Conservation (phyloP, 2,113 vertebrate species). For the Ageneiosus marmoratus region DNA sequence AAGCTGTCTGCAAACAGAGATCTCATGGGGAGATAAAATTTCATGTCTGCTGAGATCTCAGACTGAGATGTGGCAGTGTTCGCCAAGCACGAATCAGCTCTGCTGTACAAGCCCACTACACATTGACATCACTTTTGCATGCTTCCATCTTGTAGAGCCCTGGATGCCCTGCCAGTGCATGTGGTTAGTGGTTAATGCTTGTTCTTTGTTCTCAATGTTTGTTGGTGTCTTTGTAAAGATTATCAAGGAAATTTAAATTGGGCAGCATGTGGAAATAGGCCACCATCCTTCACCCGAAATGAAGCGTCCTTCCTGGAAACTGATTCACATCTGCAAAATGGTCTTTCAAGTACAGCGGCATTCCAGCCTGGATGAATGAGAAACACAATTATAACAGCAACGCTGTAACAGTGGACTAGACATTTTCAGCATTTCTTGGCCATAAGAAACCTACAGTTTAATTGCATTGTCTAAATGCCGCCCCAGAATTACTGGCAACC, state of each 20-base stretch:
- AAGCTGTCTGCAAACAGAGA: conserved; percentile 60
- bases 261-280: conserved; percentile 2
- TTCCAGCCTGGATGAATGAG: conserved; percentile 45
- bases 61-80: conserved; percentile 5
- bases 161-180: background rate
- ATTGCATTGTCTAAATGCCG: background rate
- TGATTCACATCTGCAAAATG: background rate
- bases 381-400: background rate
- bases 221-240: conserved; percentile 2
- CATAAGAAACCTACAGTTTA: background rate
- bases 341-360: conserved; percentile 59
- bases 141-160: background rate
- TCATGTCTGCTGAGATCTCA: conserved; percentile 56
- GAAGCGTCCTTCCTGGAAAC: conserved; percentile 47
- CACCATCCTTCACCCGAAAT: background rate
- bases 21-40: conserved; percentile 47
- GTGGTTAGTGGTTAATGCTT: background rate
- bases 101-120: background rate
- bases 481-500: background rate
- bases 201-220: background rate
- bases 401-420: background rate
- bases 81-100: background rate
- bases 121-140: background rate
- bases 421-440: background rate
- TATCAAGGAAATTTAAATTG: background rate